Conservation (phyloP, 2,797 vertebrate species). For the Tapera naevia region DNA sequence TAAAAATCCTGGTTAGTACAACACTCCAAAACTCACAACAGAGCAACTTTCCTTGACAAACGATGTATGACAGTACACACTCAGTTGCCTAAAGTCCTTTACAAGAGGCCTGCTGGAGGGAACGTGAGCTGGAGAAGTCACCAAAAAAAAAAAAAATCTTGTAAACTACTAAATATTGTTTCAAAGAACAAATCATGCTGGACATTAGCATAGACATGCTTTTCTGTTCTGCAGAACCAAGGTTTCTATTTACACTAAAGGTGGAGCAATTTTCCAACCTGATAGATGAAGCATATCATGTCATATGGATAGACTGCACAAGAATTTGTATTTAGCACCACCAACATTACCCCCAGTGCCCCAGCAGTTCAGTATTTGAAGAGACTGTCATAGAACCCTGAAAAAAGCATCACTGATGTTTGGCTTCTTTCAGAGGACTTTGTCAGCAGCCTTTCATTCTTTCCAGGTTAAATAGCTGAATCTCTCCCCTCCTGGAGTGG, state of each 20-base stretch:
- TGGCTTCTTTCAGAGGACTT: neutral
- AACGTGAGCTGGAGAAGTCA: rapidly evolving
- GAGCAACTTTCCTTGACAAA: neutral
- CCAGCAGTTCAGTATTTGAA: neutral
- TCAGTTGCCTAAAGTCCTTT: neutral
- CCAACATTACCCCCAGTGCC: too few species aligned
- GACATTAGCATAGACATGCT: neutral
- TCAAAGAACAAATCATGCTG: neutral
- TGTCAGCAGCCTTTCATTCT: neutral
- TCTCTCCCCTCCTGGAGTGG: neutral
- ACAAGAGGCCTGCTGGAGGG: neutral
- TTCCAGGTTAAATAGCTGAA: neutral
- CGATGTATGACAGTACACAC: too few species aligned
- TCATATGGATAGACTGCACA: too few species aligned
- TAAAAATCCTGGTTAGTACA: neutral
- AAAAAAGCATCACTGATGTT: neutral
- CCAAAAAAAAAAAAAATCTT: neutral
- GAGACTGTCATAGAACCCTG: neutral
- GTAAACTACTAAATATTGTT: neutral
- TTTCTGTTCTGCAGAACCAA: neutral
- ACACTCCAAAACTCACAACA: neutral
- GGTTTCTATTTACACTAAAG: neutral
- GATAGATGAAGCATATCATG: neutral
- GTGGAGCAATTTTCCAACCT: neutral
- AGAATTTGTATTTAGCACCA: neutral